Percentiles rank a stretch among this genome's conserved stretches.
These are phyloP conservation scores for Sterrhoptilus dennistouni DNA, from an alignment of 2,113 vertebrate species.

Conservation along the genomic window DNA sequence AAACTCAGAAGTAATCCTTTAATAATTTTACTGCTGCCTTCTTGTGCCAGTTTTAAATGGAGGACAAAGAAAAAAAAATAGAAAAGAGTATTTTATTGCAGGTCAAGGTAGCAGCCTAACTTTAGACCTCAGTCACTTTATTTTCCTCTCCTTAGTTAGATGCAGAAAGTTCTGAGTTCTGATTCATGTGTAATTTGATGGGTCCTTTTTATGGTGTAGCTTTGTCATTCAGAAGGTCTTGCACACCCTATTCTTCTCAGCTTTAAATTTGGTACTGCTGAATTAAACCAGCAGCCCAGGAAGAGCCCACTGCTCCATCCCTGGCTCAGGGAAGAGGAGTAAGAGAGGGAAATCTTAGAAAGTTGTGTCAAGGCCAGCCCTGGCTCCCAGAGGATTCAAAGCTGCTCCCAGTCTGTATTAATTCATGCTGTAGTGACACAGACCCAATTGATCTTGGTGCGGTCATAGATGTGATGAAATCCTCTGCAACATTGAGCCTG, in stretches of 20 bases:
- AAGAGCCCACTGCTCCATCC: not conserved
- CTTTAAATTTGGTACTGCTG: not conserved
- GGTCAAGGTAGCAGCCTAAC: conserved; percentile 3
- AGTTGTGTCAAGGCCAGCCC: not conserved
- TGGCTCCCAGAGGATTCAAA: not conserved
- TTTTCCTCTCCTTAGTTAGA: not conserved
- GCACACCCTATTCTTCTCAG: not conserved
- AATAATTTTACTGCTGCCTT: not conserved
- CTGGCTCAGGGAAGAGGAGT: not conserved
- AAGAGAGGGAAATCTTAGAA: not conserved
- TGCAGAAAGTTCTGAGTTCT: not conserved
- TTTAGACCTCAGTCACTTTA: not conserved
- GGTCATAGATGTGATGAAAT: not conserved
- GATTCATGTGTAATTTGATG: not conserved
- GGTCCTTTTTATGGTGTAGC: not conserved
- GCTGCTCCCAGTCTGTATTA: not conserved
- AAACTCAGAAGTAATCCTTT: not conserved
- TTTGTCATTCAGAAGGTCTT: not conserved
- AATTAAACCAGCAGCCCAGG: not conserved
- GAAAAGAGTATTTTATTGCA: not conserved
- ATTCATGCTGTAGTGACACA: not conserved
- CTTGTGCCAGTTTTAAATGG: not conserved
- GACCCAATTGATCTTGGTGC: not conserved
- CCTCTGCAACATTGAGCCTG: not conserved
- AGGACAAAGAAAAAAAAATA: not conserved